Conservation (phyloP, 2,113 vertebrate genomes). For the Rhinolophus ferrumequinum region DNA sequence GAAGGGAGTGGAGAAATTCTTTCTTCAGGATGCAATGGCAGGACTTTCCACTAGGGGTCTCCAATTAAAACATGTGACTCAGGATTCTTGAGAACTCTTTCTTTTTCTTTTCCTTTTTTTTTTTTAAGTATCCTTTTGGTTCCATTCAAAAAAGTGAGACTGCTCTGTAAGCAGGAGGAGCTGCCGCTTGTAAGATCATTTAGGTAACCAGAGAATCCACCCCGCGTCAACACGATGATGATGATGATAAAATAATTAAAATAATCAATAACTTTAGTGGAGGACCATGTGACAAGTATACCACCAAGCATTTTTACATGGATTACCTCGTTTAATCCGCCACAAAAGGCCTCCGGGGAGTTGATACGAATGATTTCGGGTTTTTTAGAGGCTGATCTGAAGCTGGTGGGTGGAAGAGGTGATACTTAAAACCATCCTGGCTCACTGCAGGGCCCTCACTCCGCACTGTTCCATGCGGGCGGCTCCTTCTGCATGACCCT, state of each 20-base stretch:
- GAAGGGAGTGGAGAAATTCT: background rate
- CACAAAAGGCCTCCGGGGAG: background rate
- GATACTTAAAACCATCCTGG: background rate
- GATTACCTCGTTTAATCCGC: background rate
- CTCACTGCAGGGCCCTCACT: background rate
- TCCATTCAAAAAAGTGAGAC: background rate
- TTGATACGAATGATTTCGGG: background rate
- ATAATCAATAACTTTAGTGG: slow-evolving; percentile 53
- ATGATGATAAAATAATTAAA: slow-evolving; percentile 12
- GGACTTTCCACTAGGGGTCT: slow-evolving; percentile 66
- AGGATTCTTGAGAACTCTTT: background rate
- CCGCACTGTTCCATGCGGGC: fast-evolving
- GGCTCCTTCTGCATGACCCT: fast-evolving
- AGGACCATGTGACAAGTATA: background rate
- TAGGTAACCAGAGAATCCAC: background rate
- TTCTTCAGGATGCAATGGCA: background rate
- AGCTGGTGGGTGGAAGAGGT: background rate
- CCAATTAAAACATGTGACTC: background rate
- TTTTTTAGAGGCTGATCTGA: background rate
- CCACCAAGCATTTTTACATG: background rate
- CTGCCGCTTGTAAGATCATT: background rate
- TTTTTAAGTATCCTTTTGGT: background rate
- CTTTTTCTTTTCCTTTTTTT: too few species aligned
- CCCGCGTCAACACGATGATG: background rate
- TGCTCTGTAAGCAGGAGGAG: background rate